Conservation (phyloP, 2,888 invertebrate species). For the Pasiphila rectangulata region DNA sequence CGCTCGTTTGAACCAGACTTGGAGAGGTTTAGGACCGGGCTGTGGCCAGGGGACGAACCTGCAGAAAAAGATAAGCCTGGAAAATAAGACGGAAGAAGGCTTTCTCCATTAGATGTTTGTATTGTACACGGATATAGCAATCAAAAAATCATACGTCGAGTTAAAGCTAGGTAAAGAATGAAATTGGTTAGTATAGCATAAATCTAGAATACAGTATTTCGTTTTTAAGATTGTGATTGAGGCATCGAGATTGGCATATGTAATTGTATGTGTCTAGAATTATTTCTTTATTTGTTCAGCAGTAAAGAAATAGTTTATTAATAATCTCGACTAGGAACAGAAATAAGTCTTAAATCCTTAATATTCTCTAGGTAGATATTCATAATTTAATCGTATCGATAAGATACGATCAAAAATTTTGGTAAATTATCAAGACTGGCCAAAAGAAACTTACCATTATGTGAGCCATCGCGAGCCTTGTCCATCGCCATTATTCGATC, state of each 20-base stretch:
- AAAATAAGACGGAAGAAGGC: conserved; percentile 29
- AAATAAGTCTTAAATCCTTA: no score
- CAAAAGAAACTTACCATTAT: conserved; percentile 85
- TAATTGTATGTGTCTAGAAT: no score
- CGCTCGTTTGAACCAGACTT: conserved; percentile 92
- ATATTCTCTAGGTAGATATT: no score
- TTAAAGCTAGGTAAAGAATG: neutral
- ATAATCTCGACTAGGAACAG: no score
- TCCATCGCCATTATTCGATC: conserved; percentile 90
- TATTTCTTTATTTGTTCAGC: no score
- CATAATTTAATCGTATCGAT: neutral
- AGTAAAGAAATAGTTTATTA: no score
- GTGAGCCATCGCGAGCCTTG: conserved; percentile 92
- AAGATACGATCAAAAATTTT: neutral
- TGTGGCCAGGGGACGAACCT: conserved; percentile 94
- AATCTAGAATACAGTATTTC: no score
- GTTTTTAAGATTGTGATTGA: no score
- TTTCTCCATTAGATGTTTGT: conserved; percentile 1
- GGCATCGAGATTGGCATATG: no score
- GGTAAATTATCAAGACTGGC: neutral
- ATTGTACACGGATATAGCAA: neutral
- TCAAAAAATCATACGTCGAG: neutral
- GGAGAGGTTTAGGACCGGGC: conserved; percentile 94
- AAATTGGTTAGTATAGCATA: no score
- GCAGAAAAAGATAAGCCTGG: conserved; percentile 40